A percentile compares a stretch with the other conserved stretches of the same genome.
phyloP scores from a whole-genome alignment of 2,797 vertebrate species.

The Allobates femoralis region DNA sequence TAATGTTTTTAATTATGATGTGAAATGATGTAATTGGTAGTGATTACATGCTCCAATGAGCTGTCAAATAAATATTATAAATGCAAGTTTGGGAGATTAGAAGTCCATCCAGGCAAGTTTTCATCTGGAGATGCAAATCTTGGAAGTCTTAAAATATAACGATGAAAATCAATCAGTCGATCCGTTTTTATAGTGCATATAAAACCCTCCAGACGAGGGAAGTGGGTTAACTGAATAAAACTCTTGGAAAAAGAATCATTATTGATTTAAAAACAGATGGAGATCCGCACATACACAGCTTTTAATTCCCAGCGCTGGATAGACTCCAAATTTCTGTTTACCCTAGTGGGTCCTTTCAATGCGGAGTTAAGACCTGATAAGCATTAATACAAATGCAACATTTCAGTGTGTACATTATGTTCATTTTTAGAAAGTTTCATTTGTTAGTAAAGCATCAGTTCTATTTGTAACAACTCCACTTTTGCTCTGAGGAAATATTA shows the following conservation, averaged over 20 bases:
- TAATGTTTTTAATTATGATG: slow-evolving; percentile 51
- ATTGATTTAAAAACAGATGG: slow-evolving; percentile 63
- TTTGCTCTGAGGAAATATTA: background rate
- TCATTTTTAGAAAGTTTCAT: slow-evolving; percentile 35
- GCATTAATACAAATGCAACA: slow-evolving; percentile 40
- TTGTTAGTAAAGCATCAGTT: background rate
- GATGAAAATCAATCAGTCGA: slow-evolving; percentile 46
- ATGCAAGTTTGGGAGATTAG: slow-evolving; percentile 47
- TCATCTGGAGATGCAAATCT: slow-evolving; percentile 43
- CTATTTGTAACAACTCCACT: background rate
- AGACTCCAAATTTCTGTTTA: slow-evolving; percentile 59
- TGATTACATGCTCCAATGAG: slow-evolving; percentile 49
- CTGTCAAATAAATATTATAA: slow-evolving; percentile 55
- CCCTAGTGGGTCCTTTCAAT: slow-evolving; percentile 40
- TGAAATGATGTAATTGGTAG: slow-evolving; percentile 57
- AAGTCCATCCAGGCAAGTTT: slow-evolving; percentile 42
- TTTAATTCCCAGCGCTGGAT: slow-evolving; percentile 59
- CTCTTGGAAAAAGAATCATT: slow-evolving; percentile 46
- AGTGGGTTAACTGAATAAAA: slow-evolving; percentile 54
- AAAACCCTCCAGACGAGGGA: slow-evolving; percentile 35
- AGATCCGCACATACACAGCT: slow-evolving; percentile 37
- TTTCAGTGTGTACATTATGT: slow-evolving; percentile 31
- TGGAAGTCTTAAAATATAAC: slow-evolving; percentile 51
- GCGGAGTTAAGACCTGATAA: slow-evolving; percentile 45
- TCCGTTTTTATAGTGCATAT: slow-evolving; percentile 44